phyloP scores from a whole-genome alignment of 2,113 vertebrate species.

The Murina feae region DNA sequence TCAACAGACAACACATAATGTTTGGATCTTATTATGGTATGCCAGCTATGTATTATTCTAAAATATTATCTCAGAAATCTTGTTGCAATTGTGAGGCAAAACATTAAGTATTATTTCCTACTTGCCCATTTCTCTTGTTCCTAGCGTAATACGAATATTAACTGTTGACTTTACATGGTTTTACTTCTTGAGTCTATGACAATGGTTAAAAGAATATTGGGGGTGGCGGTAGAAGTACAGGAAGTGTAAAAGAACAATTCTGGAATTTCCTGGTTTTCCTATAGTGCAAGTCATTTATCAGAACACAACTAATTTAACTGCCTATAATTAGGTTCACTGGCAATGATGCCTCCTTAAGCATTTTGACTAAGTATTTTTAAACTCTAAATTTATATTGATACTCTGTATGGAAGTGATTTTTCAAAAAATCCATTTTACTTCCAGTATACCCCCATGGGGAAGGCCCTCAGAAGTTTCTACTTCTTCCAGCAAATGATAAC shows the following conservation, averaged over 20 bases:
- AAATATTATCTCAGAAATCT: not conserved
- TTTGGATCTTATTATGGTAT: not conserved
- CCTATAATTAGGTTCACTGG: not conserved
- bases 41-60: not conserved
- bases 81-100: not conserved
- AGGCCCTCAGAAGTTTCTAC: not conserved
- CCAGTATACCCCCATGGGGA: not conserved
- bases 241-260: slow-evolving; percentile 40
- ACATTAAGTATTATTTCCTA: slow-evolving; percentile 15
- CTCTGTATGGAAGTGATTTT: not conserved
- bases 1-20: not conserved
- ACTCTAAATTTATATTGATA: not conserved
- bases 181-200: not conserved
- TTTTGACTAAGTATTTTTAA: not conserved
- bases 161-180: not conserved
- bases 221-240: not conserved
- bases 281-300: not conserved
- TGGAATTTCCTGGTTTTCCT: slow-evolving; percentile 42
- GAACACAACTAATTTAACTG: not conserved
- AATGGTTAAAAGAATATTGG: slow-evolving; percentile 14
- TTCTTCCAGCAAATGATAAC: slow-evolving; percentile 4
- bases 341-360: not conserved
- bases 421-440: not conserved
- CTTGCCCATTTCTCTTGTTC: slow-evolving; percentile 14
- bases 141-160: slow-evolving; percentile 15